phyloP scores from a whole-genome alignment of 2,113 vertebrate genomes.

The Oreochromis niloticus region DNA sequence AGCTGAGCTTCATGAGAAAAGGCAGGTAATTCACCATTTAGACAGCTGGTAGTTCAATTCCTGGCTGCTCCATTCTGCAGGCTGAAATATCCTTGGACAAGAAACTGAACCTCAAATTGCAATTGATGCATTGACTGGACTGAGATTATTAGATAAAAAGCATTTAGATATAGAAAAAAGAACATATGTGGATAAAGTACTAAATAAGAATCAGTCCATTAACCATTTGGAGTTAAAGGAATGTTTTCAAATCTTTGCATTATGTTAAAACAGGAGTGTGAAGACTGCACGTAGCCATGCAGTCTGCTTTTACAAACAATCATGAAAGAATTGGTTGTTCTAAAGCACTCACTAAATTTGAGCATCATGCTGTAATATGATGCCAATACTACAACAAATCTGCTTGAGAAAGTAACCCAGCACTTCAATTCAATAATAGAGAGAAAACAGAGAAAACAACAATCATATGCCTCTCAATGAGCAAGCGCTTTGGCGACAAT shows the following conservation, averaged over 20 bases:
- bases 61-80: neutral
- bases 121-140: neutral
- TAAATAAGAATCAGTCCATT: rapidly evolving
- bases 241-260: neutral
- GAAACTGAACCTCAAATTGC: neutral
- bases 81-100: neutral
- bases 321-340: neutral
- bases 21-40: neutral
- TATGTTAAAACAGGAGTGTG: neutral
- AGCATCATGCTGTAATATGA: neutral
- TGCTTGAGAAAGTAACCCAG: neutral
- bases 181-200: neutral
- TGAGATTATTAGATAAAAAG: neutral
- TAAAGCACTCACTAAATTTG: rapidly evolving
- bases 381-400: neutral
- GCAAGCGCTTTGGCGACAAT: rapidly evolving
- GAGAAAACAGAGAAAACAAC: neutral
- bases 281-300: neutral
- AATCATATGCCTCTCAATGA: neutral
- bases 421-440: neutral
- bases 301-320: neutral
- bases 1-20: neutral
- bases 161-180: neutral
- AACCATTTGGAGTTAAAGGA: neutral
- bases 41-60: neutral